Evolutionary conservation across 1,140 invertebrate genomes (phyloP).

Genomic region (Oryctes rhinoceros): DNA sequence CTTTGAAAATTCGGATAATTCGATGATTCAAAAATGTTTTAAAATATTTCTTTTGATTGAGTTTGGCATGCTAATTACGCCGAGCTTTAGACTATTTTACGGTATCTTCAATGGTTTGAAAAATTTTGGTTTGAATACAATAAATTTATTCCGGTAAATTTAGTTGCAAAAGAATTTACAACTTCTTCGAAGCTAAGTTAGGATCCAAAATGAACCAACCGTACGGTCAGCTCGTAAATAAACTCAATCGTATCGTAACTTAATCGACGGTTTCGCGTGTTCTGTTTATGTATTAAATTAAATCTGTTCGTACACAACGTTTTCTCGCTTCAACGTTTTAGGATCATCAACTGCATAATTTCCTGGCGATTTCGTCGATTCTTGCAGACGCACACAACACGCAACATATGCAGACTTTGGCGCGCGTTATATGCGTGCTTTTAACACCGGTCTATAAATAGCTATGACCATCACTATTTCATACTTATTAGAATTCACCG

Average conservation of each 20-base stretch:
- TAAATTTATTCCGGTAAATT: too few species aligned
- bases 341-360: slow-evolving; percentile 11
- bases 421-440: background rate
- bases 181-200: too few species aligned
- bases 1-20: too few species aligned
- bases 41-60: too few species aligned
- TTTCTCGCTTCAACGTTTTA: background rate
- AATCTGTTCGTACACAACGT: background rate
- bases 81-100: too few species aligned
- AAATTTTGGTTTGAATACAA: too few species aligned
- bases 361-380: slow-evolving; percentile 8
- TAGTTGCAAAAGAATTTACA: too few species aligned
- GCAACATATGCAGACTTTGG: slow-evolving; percentile 7
- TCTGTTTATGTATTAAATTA: slow-evolving; percentile 17
- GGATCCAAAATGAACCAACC: too few species aligned
- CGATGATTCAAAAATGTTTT: too few species aligned
- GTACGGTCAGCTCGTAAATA: too few species aligned
- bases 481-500: slow-evolving; percentile 32
- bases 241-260: background rate
- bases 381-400: background rate
- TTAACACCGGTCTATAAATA: slow-evolving; percentile 16
- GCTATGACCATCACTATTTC: slow-evolving; percentile 23
- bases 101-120: too few species aligned
- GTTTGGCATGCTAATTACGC: too few species aligned
- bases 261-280: background rate